Percentiles rank a stretch among this genome's conserved stretches.
phyloP scores from a whole-genome alignment of 2,113 vertebrate genomes.

The Phalacrocorax pelagicus region DNA sequence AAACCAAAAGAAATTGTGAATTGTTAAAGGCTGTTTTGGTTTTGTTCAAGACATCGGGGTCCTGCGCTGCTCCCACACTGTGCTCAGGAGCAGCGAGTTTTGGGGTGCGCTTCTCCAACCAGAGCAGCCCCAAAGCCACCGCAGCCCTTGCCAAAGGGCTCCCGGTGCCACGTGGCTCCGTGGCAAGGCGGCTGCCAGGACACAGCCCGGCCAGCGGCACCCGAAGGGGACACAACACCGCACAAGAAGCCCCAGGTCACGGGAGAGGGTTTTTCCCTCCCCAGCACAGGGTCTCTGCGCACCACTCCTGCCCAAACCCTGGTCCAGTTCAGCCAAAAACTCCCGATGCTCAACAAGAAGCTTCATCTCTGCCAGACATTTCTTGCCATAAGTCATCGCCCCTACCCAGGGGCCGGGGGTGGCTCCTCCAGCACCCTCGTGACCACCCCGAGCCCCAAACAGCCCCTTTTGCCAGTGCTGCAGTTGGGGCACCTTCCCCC shows the following conservation, averaged over 20 bases:
- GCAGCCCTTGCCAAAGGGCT: background rate
- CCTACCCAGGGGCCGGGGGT: too few species aligned
- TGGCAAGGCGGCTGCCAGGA: background rate
- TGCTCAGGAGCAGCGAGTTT: background rate
- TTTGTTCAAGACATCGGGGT: background rate
- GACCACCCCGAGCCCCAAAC: background rate
- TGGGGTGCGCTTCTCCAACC: background rate
- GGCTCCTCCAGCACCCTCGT: background rate
- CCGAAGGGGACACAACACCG: background rate
- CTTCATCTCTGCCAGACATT: background rate
- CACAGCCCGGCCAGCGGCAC: background rate
- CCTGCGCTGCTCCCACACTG: background rate
- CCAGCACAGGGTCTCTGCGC: background rate
- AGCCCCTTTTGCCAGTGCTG: background rate
- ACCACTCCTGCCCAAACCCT: background rate
- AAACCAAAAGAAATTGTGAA: background rate
- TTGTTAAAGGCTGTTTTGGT: background rate
- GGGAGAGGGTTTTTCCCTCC: background rate
- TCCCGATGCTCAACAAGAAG: accelerated
- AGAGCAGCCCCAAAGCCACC: background rate
- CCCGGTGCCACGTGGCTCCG: accelerated
- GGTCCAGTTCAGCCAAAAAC: background rate
- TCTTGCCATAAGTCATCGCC: background rate
- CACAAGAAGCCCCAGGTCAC: accelerated
- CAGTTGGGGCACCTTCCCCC: background rate